Base-by-base conservation (phyloP, 2,888 invertebrate genomes). In the Nemotelus nigrinus region DNA sequence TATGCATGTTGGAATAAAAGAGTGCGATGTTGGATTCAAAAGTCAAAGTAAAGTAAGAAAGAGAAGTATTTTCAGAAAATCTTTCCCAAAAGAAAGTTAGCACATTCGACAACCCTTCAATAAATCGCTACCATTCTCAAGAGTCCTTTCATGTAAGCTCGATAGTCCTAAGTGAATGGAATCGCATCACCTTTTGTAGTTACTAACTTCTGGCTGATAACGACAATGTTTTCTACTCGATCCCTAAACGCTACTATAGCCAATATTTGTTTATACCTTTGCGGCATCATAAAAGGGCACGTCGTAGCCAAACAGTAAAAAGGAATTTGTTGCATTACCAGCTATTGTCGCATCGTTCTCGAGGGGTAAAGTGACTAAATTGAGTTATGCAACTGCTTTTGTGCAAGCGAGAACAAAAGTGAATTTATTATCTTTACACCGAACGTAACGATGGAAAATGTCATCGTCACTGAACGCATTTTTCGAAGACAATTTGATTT, bases 191-290 rank as follows among this genome's bases (percentile, higher is more conserved):
- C 76, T 64, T 76, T 76, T 76, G 55, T 76, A 3, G 44, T 77
- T 45, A 53, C 64, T 76, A 63, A 55, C 65, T 76, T 50, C 55
- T 63, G 64, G 53, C 45, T 76, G 65, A n/a, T 65, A 60, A 50
- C 63, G 53, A 55, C 41, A 39, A 53, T 76, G 10, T 76, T 76
- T 53, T 65, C 64, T 65, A n/a, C 8, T 43, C 55, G 43, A 76
- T 65, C 76, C 64, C 65, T 64, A 25, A 53, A 65, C 47, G 64
- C 64, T 65, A 67, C 68, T 67, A 25, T 57, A 67, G 71, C 76
- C 76, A 79, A 79, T 79, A 79, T 79, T 79, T 79, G 78, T 79
- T 79, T 79, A 79, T 79, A 79, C 79, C 79, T 79, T 77, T 78
- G 78, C 78, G 79, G 78, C 78, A 78, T 71, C 68, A 76, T 60